Base-by-base conservation (phyloP, 2,113 vertebrate species). In the Dipodomys spectabilis region DNA sequence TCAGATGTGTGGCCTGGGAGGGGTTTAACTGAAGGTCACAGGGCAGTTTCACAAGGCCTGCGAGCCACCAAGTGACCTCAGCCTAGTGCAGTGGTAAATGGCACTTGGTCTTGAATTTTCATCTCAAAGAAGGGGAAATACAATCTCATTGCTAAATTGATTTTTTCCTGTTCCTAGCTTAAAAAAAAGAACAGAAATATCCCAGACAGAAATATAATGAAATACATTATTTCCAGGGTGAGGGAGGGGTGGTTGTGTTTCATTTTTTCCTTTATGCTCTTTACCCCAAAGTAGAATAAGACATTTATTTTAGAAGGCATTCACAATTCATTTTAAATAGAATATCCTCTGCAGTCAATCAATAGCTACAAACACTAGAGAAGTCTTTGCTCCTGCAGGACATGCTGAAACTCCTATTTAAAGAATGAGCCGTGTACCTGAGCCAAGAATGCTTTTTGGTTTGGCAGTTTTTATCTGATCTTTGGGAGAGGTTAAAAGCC, bases 371-470 rank as follows among this genome's bases (percentile, higher is more conserved):
- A 49, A 90, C 67, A 57, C 69, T 35, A 35, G 82, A 86, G 91
- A 86, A 92, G 82, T 75, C 62, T 92, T 83, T 82, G 69, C 73
- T 94, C 16, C 30, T 92, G 94, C 81, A 22, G 25, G 82, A 82
- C 7, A 5, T 67, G 89, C 91, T 22, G 65, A 80, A 93, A 32
- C 82, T 90, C 60, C 74, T 90, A 68, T 92, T 89, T 97, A 90
- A 93, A 94, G 93, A 84, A 77, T 75, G 89, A 91, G 57, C 73
- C 77, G 73, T 85, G 69, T 77, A 60, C 1, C 7, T 35, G 85
- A 90, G 95, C 96, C 97, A 97, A 95, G 85, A 96, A 95, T 90
- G 94, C 96, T 95, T 95, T 95, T 85, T 88, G 91, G 83, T 92
- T 96, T 96, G 93, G 96, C 92, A 95, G 85, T 49, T 93, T 95